These are phyloP conservation scores for Helicoverpa armigera DNA, from an alignment of 1,140 invertebrate genomes.

Conservation along the genomic window DNA sequence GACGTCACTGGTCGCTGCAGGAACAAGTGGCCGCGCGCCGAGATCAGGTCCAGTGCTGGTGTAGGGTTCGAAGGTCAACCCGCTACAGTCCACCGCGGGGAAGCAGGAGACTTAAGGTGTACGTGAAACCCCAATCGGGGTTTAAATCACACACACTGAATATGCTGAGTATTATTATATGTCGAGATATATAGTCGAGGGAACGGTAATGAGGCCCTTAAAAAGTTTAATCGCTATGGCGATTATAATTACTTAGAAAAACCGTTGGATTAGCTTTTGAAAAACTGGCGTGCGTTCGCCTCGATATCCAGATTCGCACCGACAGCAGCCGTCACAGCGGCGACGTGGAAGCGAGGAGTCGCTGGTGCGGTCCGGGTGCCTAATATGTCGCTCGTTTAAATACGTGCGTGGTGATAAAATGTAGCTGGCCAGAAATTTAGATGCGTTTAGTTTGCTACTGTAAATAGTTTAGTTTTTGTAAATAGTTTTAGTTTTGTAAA, in stretches of 20 bases:
- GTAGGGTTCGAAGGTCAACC: neutral
- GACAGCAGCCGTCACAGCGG: neutral
- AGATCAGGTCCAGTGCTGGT: neutral
- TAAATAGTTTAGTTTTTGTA: no score
- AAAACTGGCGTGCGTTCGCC: neutral
- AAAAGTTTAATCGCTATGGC: neutral
- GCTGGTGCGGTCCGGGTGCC: neutral
- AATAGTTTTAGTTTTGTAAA: no score
- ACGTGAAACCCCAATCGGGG: conserved; percentile 2
- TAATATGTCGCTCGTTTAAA: neutral
- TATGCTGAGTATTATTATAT: neutral
- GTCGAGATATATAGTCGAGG: neutral
- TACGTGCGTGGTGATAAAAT: neutral
- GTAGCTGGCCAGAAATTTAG: neutral
- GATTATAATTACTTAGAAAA: neutral
- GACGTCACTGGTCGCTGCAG: neutral
- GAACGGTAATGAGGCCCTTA: conserved; percentile 2
- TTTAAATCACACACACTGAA: conserved; percentile 12
- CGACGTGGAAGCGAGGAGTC: no score
- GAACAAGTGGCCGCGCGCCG: conserved; percentile 5
- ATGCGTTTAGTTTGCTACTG: neutral
- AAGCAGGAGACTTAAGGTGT: neutral
- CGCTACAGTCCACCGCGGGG: neutral
- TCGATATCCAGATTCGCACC: neutral
- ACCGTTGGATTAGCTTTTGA: neutral